These are phyloP conservation scores for Amblyjoppa proteus DNA, from an alignment of 2,888 invertebrate genomes.

Conservation along the genomic window DNA sequence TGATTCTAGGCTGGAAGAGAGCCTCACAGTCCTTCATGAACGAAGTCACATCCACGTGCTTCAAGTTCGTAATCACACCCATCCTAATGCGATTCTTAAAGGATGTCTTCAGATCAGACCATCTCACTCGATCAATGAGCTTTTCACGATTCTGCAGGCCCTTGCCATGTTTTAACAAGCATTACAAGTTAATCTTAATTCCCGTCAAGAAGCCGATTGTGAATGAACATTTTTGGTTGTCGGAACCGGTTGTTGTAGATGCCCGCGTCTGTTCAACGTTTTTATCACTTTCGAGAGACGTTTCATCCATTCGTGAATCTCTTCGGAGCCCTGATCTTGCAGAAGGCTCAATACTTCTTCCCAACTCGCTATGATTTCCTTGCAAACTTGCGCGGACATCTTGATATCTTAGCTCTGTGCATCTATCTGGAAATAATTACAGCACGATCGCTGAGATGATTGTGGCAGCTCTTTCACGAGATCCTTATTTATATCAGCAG, in stretches of 20 bases:
- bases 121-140: slow-evolving; percentile 14
- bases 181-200: background rate
- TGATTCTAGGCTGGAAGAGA: slow-evolving; percentile 11
- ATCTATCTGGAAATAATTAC: too few relatives aligned
- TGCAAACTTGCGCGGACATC: slow-evolving; percentile 33
- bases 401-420: background rate
- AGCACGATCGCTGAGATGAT: too few relatives aligned
- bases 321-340: slow-evolving; percentile 6
- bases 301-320: slow-evolving; percentile 8
- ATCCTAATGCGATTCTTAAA: slow-evolving; percentile 39
- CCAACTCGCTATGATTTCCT: slow-evolving; percentile 19
- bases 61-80: slow-evolving; percentile 28
- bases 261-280: background rate
- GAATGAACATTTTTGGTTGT: slow-evolving; percentile 1
- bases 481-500: too few relatives aligned
- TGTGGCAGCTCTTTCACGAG: too few relatives aligned
- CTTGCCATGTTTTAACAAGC: slow-evolving; percentile 22
- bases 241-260: background rate
- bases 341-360: slow-evolving; percentile 18
- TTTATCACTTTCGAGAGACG: slow-evolving; percentile 1
- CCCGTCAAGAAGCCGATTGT: slow-evolving; percentile 11
- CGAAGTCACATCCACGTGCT: slow-evolving; percentile 25
- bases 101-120: slow-evolving; percentile 36
- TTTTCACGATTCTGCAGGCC: slow-evolving; percentile 5
- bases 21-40: slow-evolving; percentile 41